Base-by-base conservation (phyloP, 2,888 invertebrate genomes). In the Noctuana brunneofusca region DNA sequence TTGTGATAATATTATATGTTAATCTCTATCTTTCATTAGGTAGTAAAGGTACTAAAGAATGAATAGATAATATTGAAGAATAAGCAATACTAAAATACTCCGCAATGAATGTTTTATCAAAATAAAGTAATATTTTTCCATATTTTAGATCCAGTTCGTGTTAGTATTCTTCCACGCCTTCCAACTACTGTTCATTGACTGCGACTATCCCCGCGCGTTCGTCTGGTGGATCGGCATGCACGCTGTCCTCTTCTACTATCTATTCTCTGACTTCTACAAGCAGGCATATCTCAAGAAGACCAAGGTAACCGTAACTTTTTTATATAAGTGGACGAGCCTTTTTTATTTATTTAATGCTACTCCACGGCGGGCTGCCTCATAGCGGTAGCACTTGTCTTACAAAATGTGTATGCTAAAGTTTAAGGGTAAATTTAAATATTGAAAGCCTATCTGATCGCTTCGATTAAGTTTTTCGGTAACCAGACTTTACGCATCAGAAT, bases 151-250 rank as follows among this genome's bases (percentile, higher is more conserved):
- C 57, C 98, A 98, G 89, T 98, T 98, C 87, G 93, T 98, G 93
- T 98, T 65, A 93, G 94, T 63, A 97, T 98, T 98, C 95, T 92
- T 96, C 66, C 98, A 98, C 89, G 97, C 97, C 67, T 97, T 97
- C 95, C 97, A 97, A 81, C 93, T 98, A 70, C 92, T 98, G 71
- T 96, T 97, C 93, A 95, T 96, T 75, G 96, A 97, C 63, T 98
- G 98, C 93, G 95, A 97, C 85, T 98, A 98, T 89, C 98, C 98
- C 58, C 93, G 95, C 74, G 96, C 96, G n/a, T 97, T 97, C 87
- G 97, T 97, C 70, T 97, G 96, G 96, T 98, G 97, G 97, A 98
- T 98, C 81, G 97, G 97, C 64, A 95, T 96, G 92, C 98, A 98
- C 87, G 98, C 98, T 1, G 95, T 98, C 69, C 96, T 98, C 95